Base-by-base conservation (phyloP, 1,140 invertebrate genomes). In the Venturia canescens region DNA sequence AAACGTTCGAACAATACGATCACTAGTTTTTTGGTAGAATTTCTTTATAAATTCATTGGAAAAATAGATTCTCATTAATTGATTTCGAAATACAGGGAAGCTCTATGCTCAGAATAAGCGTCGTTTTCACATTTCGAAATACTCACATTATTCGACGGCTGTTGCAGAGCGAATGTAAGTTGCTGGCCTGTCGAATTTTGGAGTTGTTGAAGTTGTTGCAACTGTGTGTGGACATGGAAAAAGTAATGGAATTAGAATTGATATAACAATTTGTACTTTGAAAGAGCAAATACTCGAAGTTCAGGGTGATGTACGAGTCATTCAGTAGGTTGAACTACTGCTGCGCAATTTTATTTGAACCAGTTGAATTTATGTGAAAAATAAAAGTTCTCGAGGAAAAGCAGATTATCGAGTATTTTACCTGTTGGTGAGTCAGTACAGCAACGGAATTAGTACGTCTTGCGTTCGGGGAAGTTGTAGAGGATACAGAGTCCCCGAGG, bases 401-500 rank as follows among this genome's bases (percentile, higher is more conserved):
- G 13, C 5, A 11, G 11, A 44, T 13, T 57, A 1, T 57, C 6
- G 5, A 9, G 4, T 18, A 5, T 21, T 38, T 83, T 89, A 93
- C 92, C 89, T 93, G 92, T 86, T 93, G 92, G 87, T 92, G 92
- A 21, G 93, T 93, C 50, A 93, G 89, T 83, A 92, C 90, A 83
- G 91, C 88, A 85, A 92, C 90, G 70, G 90, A 87, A 88, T 90
- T 92, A 80, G 86, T 90, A 78, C 90, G 90, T 85, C 90, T 89
- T 85, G 89, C 87, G 87, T 86, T 90, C 87, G 90, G 90, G 90
- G 91, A 90, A 90, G 91, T 91, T 91, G 91, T 91, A 90, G 91
- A 92, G 90, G 91, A 92, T 91, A 91, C 90, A 88, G 91, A 92
- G 89, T 92, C 91, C 91, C 91, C 91, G 88, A 93, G 90, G 87